Evolutionary conservation across 2,113 vertebrate species (phyloP), one percentile per base, ranked within the genome.

Genomic region (Aegotheles bennettii): DNA sequence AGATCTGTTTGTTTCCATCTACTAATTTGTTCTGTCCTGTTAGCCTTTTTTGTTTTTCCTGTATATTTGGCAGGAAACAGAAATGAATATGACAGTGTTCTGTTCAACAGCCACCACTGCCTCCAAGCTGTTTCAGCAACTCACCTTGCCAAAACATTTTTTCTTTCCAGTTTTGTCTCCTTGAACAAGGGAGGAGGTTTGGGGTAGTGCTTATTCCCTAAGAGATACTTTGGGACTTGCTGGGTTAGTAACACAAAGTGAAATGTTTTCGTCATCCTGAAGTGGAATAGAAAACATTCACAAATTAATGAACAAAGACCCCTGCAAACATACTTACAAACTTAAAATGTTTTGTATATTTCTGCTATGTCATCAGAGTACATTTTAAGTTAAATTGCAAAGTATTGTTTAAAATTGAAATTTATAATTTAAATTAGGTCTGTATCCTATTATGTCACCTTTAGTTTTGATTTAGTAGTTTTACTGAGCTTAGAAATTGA

Each of bases 51-150:
- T 75, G 29, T 59, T 73, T 89, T 79, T 67, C 50, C 54, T 56
- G 50, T 43, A 5, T n/a, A 13, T 73, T 94, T 94, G 88, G 83
- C 90, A 90, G 47, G 64, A 71, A 96, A 35, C 68, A 93, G 83
- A 86, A 70, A 70, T 45, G 33, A 60, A 24, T 77, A 79, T 0
- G 4, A 29, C 68, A 47, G 16, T 86, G 59, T 50, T 90, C 35
- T 81, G 54, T 50, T 88, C 59, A 97, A 67, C 71, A 89, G 76
- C 42, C 5, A 5, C 75, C 61, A 65, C 85, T 85, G 88, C 85
- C 80, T 89, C 73, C 73, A 70, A 93, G 95, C 79, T 95, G 91
- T 78, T 86, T 69, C 83, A 63, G 80, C 15, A 70, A 13, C 68
- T 50, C 48, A 77, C 73, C 89, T 89, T 93, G 89, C 93, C 96